A percentile compares a stretch with the other conserved stretches of the same genome.
These are phyloP conservation scores for Hybognathus amarus DNA, from an alignment of 2,797 vertebrate genomes.

Conservation along the genomic window DNA sequence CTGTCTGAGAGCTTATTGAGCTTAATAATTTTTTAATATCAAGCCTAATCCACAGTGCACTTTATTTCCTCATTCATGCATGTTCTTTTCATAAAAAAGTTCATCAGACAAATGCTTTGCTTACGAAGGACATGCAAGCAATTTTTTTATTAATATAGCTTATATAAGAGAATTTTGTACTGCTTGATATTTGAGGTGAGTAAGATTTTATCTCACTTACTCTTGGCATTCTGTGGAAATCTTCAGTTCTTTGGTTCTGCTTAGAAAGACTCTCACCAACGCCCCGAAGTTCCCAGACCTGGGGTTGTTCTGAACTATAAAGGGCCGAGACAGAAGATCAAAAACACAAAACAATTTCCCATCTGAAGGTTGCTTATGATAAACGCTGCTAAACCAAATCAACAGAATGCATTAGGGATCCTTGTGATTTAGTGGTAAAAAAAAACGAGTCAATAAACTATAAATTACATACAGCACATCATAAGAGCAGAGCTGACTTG, in stretches of 20 bases:
- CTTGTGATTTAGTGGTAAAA: background rate
- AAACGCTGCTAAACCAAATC: conserved; percentile 10
- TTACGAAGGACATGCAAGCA: too few relatives aligned
- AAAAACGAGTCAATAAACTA: background rate
- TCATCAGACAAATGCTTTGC: too few relatives aligned
- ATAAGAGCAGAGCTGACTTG: background rate
- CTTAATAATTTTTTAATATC: too few relatives aligned
- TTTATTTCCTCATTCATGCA: too few relatives aligned
- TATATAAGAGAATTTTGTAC: too few relatives aligned
- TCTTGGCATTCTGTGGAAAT: conserved; percentile 98
- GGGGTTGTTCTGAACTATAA: conserved; percentile 94
- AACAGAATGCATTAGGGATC: background rate
- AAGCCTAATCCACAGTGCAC: too few relatives aligned
- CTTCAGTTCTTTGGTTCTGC: conserved; percentile 97
- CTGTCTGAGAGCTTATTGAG: too few relatives aligned
- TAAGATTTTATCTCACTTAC: conserved; percentile 78
- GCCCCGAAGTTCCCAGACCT: conserved; percentile 93
- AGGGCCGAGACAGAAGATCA: conserved; percentile 14
- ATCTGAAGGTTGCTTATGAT: background rate
- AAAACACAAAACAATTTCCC: conserved; percentile 18
- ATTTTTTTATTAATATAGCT: too few relatives aligned
- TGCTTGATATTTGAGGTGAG: too few relatives aligned
- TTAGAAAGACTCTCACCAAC: conserved; percentile 92
- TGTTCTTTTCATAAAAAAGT: too few relatives aligned
- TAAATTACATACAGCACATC: conserved; percentile 7